Conservation (phyloP, 2,888 invertebrate genomes). For the Epirrhoe tristata region DNA sequence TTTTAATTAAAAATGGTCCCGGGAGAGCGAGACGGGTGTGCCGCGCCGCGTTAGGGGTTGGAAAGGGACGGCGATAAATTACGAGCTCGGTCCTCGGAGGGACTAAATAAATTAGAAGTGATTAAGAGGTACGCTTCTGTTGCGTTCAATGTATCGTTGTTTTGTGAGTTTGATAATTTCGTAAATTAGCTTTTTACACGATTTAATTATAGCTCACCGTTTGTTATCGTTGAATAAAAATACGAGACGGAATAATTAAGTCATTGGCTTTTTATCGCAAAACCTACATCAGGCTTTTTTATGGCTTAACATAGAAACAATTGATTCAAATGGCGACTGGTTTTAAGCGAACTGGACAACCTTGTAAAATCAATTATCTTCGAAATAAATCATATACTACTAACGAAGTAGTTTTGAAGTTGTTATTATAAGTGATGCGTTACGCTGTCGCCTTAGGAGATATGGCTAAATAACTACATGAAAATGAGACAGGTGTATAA, state of each 20-base stretch:
- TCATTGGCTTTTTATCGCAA: constrained; percentile 27
- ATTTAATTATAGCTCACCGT: constrained; percentile 42
- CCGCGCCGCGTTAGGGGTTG: constrained; percentile 59
- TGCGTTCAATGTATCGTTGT: constrained; percentile 71
- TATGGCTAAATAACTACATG: constrained; percentile 68
- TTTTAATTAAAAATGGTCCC: constrained; percentile 86
- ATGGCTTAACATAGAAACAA: constrained; percentile 21
- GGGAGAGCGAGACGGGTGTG: constrained; percentile 72
- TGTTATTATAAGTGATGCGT: constrained; percentile 60
- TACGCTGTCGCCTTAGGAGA: constrained; percentile 77
- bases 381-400: constrained; percentile 53
- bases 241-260: constrained; percentile 19
- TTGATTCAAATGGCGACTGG: constrained; percentile 34
- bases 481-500: constrained; percentile 58
- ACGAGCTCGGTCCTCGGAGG: constrained; percentile 75
- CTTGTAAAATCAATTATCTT: constrained; percentile 49
- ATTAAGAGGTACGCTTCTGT: constrained; percentile 83
- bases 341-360: constrained; percentile 28
- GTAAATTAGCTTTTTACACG: constrained; percentile 51
- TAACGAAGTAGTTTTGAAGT: constrained; percentile 47
- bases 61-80: constrained; percentile 80
- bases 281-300: constrained; percentile 28
- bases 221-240: constrained; percentile 31
- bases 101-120: constrained; percentile 85
- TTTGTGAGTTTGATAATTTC: constrained; percentile 63